Evolutionary conservation across 92 coral and sea anemone species (phyloP).

Genomic region (Umimayanthus chanpuru): DNA sequence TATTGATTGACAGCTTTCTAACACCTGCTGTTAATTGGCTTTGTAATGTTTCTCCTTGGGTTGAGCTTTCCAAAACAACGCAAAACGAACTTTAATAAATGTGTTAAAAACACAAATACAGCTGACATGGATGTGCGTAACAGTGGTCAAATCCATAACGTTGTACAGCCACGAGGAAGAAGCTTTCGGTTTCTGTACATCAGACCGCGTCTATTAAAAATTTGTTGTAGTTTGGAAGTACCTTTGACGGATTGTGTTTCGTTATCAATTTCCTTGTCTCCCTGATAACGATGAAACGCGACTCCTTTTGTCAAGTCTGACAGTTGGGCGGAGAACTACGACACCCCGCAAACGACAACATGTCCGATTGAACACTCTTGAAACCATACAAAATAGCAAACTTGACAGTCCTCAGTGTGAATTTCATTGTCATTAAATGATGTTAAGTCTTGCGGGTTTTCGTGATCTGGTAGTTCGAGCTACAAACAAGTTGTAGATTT

Average conservation of each 20-base stretch:
- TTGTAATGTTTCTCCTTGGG: constrained; percentile 90
- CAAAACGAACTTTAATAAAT: constrained; percentile 81
- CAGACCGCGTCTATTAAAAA: constrained; percentile 65
- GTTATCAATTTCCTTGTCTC: constrained; percentile 96
- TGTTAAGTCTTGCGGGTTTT: constrained; percentile 64
- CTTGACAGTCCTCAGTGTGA: constrained; percentile 82
- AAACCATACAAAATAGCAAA: constrained; percentile 81
- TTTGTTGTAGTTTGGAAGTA: constrained; percentile 78
- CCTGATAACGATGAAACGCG: constrained; percentile 87
- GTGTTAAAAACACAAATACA: constrained; percentile 88
- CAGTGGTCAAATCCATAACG: constrained; percentile 41
- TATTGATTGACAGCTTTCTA: constrained; percentile 94
- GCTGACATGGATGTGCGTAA: constrained; percentile 63
- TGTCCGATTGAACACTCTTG: constrained; percentile 87
- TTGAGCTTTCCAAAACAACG: constrained; percentile 77
- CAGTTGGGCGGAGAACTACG: constrained; percentile 94
- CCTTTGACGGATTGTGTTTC: constrained; percentile 93
- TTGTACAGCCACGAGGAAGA: not conserved
- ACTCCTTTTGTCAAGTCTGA: constrained; percentile 94
- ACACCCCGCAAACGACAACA: constrained; percentile 95
- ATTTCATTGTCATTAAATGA: constrained; percentile 70
- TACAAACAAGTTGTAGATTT: constrained; percentile 33
- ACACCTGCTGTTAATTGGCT: constrained; percentile 99
- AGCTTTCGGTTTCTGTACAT: constrained; percentile 39
- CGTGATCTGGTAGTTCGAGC: constrained; percentile 39